Evolutionary conservation across 2,113 vertebrate species (phyloP).

Genomic region (Tyto alba): DNA sequence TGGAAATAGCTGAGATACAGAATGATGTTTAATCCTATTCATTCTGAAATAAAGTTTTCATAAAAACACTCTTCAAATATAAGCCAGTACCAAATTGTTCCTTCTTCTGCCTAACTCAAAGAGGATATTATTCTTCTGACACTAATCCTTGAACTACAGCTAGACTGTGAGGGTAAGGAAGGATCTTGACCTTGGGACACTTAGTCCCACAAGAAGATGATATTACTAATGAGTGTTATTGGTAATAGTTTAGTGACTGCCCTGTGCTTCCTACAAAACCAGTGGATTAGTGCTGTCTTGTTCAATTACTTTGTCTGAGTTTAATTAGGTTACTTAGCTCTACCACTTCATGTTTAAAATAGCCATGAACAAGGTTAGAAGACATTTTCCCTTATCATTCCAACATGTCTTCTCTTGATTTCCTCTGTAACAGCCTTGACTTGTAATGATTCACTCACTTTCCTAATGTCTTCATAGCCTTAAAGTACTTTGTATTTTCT

Average conservation of each 20-base stretch:
- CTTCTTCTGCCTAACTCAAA: background rate
- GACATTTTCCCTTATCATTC: background rate
- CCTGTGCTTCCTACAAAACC: background rate
- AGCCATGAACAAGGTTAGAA: background rate
- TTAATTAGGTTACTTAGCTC: background rate
- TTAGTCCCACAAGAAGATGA: background rate
- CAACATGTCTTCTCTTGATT: background rate
- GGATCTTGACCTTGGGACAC: background rate
- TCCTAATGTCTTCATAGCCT: background rate
- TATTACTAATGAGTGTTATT: background rate
- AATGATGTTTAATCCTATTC: background rate
- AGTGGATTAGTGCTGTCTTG: background rate
- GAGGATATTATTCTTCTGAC: background rate
- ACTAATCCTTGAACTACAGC: background rate
- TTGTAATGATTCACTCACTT: background rate
- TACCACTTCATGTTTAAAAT: background rate
- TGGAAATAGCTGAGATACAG: background rate
- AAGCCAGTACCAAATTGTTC: background rate
- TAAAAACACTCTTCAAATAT: background rate
- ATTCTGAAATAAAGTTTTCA: background rate
- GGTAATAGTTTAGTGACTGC: background rate
- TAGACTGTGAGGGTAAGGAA: background rate
- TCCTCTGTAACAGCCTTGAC: background rate
- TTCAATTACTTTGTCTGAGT: background rate
- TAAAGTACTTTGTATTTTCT: slow-evolving; percentile 3